Evolutionary conservation across 2,888 invertebrate genomes (phyloP).

Genomic region (Rhagium mordax): DNA sequence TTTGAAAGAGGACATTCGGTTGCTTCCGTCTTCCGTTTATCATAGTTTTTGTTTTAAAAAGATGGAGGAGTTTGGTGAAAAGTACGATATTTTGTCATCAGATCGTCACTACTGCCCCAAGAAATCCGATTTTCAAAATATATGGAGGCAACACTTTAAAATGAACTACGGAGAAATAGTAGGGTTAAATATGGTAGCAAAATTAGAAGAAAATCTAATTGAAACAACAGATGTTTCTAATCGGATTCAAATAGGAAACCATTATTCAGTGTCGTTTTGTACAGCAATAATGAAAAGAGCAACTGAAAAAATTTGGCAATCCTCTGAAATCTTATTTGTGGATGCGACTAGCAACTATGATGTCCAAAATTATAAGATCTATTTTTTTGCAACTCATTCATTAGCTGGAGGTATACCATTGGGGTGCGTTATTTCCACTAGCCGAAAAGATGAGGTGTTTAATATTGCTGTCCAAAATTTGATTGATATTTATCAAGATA

Average conservation of each 20-base stretch:
- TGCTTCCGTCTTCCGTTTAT: slow-evolving; percentile 43
- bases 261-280: slow-evolving; percentile 36
- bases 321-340: slow-evolving; percentile 32
- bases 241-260: slow-evolving; percentile 25
- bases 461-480: slow-evolving; percentile 12
- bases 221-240: slow-evolving; percentile 29
- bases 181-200: slow-evolving; percentile 38
- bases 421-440: slow-evolving; percentile 5
- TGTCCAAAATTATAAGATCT: neutral
- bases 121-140: slow-evolving; percentile 40
- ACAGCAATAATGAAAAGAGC: slow-evolving; percentile 37
- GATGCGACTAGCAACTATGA: slow-evolving; percentile 24
- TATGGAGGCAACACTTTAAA: slow-evolving; percentile 46
- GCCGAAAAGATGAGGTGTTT: slow-evolving; percentile 12
- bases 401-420: slow-evolving; percentile 27
- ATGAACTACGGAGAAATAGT: slow-evolving; percentile 38
- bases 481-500: slow-evolving; percentile 11
- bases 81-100: slow-evolving; percentile 37
- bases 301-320: slow-evolving; percentile 17
- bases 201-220: slow-evolving; percentile 35
- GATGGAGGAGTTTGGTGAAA: slow-evolving; percentile 46
- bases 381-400: slow-evolving; percentile 15
- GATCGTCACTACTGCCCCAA: slow-evolving; percentile 40
- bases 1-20: slow-evolving; percentile 45
- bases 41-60: slow-evolving; percentile 43